phyloP scores from a whole-genome alignment of 2,888 invertebrate genomes.

The Pandemis cinnamomeana region DNA sequence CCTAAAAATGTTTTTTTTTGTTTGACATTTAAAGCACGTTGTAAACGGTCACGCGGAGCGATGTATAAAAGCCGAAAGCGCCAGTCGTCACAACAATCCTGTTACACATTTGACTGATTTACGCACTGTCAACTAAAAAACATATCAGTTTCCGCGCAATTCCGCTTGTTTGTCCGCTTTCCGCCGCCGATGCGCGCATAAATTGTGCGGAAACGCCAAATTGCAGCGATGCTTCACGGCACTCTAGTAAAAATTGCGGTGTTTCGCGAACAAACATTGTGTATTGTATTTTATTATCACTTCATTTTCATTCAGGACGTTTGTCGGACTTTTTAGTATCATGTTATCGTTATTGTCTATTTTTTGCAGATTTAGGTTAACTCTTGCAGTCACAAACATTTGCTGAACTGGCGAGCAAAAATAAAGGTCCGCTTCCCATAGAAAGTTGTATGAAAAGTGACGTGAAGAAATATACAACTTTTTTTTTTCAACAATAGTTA shows the following conservation, averaged over 20 bases:
- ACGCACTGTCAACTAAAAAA: conserved; percentile 71
- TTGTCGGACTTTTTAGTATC: neutral
- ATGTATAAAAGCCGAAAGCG: conserved; percentile 18
- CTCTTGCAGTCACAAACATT: no score
- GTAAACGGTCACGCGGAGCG: neutral
- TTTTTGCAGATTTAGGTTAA: no score
- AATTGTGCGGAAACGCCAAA: conserved; percentile 80
- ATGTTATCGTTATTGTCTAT: no score
- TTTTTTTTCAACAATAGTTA: no score
- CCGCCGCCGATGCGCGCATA: conserved; percentile 78
- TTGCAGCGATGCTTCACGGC: conserved; percentile 76
- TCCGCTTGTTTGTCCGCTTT: conserved; percentile 79
- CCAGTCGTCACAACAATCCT: conserved; percentile 60
- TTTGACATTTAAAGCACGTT: neutral
- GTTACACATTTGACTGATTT: conserved; percentile 73
- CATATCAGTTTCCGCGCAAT: conserved; percentile 75
- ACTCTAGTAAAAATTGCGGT: conserved; percentile 78
- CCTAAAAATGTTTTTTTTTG: neutral
- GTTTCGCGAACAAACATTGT: conserved; percentile 75
- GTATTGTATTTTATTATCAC: conserved; percentile 63
- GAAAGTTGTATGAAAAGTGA: no score
- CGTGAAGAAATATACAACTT: no score
- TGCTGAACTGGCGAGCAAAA: no score
- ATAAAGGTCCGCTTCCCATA: no score
- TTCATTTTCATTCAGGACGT: conserved; percentile 50